A percentile compares a stretch with the other conserved stretches of the same genome.
Evolutionary conservation across 2,888 invertebrate genomes (phyloP).

Genomic region (Tachystola acroxantha): DNA sequence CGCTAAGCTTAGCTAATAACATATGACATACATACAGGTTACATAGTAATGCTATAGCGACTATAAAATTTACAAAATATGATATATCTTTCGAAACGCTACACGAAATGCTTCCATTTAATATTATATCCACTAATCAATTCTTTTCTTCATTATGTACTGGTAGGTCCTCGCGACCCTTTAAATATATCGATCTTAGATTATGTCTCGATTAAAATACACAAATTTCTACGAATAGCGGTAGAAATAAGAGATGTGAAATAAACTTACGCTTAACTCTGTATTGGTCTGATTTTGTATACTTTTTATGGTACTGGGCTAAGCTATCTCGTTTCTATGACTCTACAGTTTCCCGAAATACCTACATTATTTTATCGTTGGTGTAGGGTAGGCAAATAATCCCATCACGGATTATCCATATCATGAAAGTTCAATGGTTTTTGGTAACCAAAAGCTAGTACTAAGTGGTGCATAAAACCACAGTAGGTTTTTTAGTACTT

Average conservation of each 20-base stretch:
- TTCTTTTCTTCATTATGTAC: slow-evolving; percentile 41
- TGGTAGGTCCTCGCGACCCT: neutral
- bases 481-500: no score
- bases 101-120: slow-evolving; percentile 62
- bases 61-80: slow-evolving; percentile 79
- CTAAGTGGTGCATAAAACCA: no score
- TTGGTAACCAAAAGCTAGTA: no score
- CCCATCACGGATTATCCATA: no score
- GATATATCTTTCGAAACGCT: slow-evolving; percentile 75
- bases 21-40: slow-evolving; percentile 64
- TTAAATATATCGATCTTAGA: neutral
- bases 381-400: no score
- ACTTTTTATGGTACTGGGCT: no score
- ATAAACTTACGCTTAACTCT: neutral
- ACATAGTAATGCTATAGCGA: slow-evolving; percentile 69
- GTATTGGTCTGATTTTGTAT: no score
- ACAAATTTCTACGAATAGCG: slow-evolving; percentile 1
- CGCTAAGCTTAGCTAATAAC: slow-evolving; percentile 72
- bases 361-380: no score
- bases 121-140: slow-evolving; percentile 67
- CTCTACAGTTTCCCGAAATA: no score
- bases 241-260: slow-evolving; percentile 1
- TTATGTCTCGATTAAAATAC: slow-evolving; percentile 1
- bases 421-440: no score
- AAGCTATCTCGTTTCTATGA: no score